Conservation (phyloP, 2,113 vertebrate species). For the Neolamprologus variostigma region DNA sequence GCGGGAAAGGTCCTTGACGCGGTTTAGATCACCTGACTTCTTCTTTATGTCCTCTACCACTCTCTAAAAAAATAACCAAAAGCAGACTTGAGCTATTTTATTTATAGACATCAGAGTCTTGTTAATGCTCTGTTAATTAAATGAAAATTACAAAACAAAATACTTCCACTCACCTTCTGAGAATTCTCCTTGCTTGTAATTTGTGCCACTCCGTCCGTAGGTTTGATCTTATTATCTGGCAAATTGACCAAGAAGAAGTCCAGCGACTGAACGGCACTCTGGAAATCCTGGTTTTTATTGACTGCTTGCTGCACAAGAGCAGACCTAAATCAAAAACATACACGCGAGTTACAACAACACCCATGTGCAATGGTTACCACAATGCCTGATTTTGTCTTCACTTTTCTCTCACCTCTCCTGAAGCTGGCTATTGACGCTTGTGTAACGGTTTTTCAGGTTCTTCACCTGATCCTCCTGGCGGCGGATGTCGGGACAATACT, state of each 20-base stretch:
- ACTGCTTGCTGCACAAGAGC: slow-evolving; percentile 71
- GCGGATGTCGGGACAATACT: slow-evolving; percentile 86
- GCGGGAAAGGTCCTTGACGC: slow-evolving; percentile 67
- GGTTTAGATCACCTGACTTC: slow-evolving; percentile 73
- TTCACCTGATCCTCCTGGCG: slow-evolving; percentile 80
- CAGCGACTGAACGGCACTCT: slow-evolving; percentile 78
- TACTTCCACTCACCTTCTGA: slow-evolving; percentile 75
- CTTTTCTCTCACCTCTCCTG: slow-evolving; percentile 75
- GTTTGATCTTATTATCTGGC: slow-evolving; percentile 70
- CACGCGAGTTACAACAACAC: not conserved
- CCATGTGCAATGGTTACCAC: not conserved
- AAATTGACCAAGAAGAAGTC: slow-evolving; percentile 84
- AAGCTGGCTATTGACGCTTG: slow-evolving; percentile 76
- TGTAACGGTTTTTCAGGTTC: slow-evolving; percentile 82
- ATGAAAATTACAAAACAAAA: not conserved
- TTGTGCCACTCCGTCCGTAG: slow-evolving; percentile 73
- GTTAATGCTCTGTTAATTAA: not conserved
- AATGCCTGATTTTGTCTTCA: not conserved
- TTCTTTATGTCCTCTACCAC: slow-evolving; percentile 79
- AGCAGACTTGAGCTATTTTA: not conserved
- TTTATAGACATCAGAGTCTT: not conserved
- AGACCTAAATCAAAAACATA: slow-evolving; percentile 61
- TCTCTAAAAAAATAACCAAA: slow-evolving; percentile 66
- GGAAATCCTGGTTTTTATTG: slow-evolving; percentile 81
- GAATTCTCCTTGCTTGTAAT: slow-evolving; percentile 78